These are phyloP conservation scores for Neomicropteryx cornuta DNA, from an alignment of 1,140 invertebrate genomes.

Conservation along the genomic window DNA sequence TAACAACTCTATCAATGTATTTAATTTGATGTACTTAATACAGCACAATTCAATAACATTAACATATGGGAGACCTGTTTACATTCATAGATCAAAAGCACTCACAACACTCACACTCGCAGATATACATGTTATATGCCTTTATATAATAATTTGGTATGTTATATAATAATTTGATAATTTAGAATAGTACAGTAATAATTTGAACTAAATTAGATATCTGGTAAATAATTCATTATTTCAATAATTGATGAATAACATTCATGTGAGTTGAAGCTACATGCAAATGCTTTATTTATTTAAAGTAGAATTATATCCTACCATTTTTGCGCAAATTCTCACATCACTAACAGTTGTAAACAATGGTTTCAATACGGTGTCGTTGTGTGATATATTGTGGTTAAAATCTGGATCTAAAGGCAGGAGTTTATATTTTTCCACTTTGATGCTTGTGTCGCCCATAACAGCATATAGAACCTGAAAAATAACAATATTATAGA, in stretches of 20 bases:
- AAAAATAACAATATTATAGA: slow-evolving; percentile 8
- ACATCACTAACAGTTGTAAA: slow-evolving; percentile 36
- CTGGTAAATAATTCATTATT: slow-evolving; percentile 2
- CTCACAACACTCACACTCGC: too few species aligned
- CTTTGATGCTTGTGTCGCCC: slow-evolving; percentile 30
- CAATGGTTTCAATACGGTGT: slow-evolving; percentile 30
- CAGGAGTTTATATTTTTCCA: slow-evolving; percentile 27
- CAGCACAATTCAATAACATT: too few species aligned
- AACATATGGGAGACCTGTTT: too few species aligned
- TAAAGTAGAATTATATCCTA: too few species aligned
- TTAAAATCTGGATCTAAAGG: slow-evolving; percentile 37
- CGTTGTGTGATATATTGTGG: slow-evolving; percentile 34
- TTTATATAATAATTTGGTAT: too few species aligned
- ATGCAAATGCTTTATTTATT: slow-evolving; percentile 1
- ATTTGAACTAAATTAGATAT: neutral
- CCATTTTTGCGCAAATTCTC: slow-evolving; percentile 38
- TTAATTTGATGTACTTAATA: too few species aligned
- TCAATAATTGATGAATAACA: too few species aligned
- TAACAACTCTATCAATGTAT: too few species aligned
- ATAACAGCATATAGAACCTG: slow-evolving; percentile 36
- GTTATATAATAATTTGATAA: neutral
- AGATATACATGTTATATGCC: too few species aligned
- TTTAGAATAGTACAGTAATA: neutral
- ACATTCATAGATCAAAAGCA: too few species aligned
- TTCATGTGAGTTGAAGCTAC: too few species aligned